Conservation (phyloP, 2,888 invertebrate genomes). For the Marronus borbonicus region DNA sequence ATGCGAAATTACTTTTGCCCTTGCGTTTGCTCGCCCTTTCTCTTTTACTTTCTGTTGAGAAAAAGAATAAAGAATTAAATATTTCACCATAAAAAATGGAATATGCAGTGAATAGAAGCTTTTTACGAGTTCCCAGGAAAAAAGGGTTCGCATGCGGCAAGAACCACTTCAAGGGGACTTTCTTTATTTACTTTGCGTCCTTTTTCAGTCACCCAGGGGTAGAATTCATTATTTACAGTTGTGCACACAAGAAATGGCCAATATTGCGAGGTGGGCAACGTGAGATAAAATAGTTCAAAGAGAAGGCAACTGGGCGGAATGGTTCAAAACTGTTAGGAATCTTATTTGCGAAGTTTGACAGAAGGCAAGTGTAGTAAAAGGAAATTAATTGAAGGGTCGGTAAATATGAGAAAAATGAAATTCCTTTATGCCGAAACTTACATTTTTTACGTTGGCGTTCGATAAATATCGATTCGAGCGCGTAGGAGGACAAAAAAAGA, state of each 20-base stretch:
- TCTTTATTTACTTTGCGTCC: conserved; percentile 24
- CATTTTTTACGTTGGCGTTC: neutral
- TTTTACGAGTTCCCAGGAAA: conserved; percentile 6
- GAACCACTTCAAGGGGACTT: neutral
- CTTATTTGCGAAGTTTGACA: neutral
- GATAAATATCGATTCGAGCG: neutral
- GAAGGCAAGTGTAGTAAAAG: neutral
- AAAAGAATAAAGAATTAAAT: conserved; percentile 6
- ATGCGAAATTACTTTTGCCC: neutral
- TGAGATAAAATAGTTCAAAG: neutral
- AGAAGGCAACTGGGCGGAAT: neutral
- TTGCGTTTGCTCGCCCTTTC: neutral
- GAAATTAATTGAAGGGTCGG: neutral
- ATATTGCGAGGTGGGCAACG: conserved; percentile 3
- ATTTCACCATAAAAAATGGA: neutral
- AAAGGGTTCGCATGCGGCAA: conserved; percentile 7
- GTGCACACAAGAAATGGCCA: conserved; percentile 28
- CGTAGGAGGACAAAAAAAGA: neutral
- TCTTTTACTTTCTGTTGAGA: neutral
- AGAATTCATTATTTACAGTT: conserved; percentile 33
- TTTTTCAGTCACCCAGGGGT: conserved; percentile 1
- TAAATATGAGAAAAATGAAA: neutral
- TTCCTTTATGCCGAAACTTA: neutral
- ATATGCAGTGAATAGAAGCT: conserved; percentile 12
- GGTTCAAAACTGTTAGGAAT: neutral